phyloP scores from a whole-genome alignment of 1,140 invertebrate genomes.

The Zaprionus capensis region DNA sequence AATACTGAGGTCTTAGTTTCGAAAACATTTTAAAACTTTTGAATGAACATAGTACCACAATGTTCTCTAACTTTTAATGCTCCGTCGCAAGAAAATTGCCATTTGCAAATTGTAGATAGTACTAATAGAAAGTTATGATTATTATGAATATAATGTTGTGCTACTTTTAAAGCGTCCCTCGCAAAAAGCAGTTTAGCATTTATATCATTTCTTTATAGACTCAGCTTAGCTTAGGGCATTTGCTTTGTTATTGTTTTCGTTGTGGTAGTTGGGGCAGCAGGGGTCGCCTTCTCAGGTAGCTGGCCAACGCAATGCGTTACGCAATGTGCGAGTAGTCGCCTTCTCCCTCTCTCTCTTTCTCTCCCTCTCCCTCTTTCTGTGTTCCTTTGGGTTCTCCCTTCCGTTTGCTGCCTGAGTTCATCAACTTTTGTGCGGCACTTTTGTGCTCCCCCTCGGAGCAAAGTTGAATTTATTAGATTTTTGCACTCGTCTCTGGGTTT shows the following conservation, averaged over 20 bases:
- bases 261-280: slow-evolving; percentile 25
- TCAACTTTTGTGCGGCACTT: slow-evolving; percentile 61
- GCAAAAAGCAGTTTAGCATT: slow-evolving; percentile 9
- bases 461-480: slow-evolving; percentile 75
- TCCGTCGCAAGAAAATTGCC: not conserved
- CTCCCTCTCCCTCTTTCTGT: not conserved
- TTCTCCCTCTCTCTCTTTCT: not conserved
- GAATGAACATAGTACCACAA: not conserved
- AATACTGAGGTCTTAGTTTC: too few species aligned
- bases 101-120: not conserved
- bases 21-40: too few species aligned
- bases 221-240: slow-evolving; percentile 40
- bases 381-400: not conserved
- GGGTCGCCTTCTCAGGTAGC: slow-evolving; percentile 39
- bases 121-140: not conserved
- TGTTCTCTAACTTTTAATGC: not conserved
- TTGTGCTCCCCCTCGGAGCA: slow-evolving; percentile 12
- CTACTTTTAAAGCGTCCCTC: slow-evolving; percentile 23
- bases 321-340: slow-evolving; percentile 11
- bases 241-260: slow-evolving; percentile 24
- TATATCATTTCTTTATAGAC: slow-evolving; percentile 29
- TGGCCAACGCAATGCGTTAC: slow-evolving; percentile 33
- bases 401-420: slow-evolving; percentile 53
- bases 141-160: not conserved
- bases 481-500: slow-evolving; percentile 50